Conservation (phyloP, 2,888 invertebrate genomes). For the Drosophila kuntzei region DNA sequence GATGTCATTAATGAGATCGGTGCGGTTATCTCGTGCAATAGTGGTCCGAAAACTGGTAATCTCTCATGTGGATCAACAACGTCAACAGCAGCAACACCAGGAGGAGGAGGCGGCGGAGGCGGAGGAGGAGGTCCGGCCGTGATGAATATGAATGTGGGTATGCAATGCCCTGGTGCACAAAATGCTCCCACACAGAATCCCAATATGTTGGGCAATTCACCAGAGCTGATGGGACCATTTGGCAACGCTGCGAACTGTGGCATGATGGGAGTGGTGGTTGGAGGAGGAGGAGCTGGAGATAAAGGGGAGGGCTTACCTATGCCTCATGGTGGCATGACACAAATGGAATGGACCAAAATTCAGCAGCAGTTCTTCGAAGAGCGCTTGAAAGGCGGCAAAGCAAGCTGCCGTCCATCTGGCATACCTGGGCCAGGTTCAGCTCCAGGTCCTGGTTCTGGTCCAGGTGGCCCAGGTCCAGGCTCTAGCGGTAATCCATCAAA, state of each 20-base stretch:
- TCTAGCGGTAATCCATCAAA: constrained; percentile 29
- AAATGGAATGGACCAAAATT: constrained; percentile 96
- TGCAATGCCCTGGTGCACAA: constrained; percentile 38
- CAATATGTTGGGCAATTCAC: constrained; percentile 56
- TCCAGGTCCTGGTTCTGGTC: constrained; percentile 26
- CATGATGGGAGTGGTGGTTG: constrained; percentile 46
- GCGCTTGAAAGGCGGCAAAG: constrained; percentile 86
- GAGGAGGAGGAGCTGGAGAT: constrained; percentile 46
- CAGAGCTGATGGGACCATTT: constrained; percentile 63
- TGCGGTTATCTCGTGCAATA: constrained; percentile 52
- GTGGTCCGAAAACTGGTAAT: constrained; percentile 48
- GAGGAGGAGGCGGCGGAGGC: background rate
- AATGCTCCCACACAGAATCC: constrained; percentile 24
- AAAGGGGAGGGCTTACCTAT: constrained; percentile 48
- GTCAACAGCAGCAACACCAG: constrained; percentile 2
- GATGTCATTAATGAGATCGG: constrained; percentile 70
- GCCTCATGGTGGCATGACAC: constrained; percentile 86
- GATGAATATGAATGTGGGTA: constrained; percentile 41
- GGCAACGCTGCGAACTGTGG: constrained; percentile 47
- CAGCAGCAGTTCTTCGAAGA: constrained; percentile 94
- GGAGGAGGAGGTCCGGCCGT: constrained; percentile 9
- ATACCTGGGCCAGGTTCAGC: constrained; percentile 53
- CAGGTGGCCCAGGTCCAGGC: constrained; percentile 8
- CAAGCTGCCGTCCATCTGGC: constrained; percentile 28
- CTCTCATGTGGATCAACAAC: constrained; percentile 46